phyloP scores from a whole-genome alignment of 2,113 vertebrate genomes.

The Laterallus jamaicensis region DNA sequence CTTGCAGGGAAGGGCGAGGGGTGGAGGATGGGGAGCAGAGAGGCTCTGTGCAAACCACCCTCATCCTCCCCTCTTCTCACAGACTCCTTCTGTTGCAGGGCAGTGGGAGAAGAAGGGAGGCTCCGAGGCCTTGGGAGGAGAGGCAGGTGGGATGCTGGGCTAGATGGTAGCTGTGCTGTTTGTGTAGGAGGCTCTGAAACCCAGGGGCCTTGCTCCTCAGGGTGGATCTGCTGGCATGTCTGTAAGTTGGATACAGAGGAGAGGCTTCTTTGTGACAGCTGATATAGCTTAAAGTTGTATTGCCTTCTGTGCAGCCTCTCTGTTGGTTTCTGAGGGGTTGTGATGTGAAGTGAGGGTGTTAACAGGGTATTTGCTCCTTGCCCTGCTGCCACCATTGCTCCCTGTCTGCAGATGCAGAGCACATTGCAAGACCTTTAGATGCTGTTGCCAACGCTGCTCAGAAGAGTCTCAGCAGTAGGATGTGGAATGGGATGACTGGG shows the following conservation, averaged over 20 bases:
- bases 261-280: neutral
- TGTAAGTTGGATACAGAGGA: neutral
- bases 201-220: rapidly evolving
- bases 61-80: neutral
- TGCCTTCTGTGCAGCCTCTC: neutral
- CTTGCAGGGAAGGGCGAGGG: neutral
- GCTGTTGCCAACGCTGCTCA: neutral
- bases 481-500: neutral
- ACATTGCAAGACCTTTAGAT: rapidly evolving
- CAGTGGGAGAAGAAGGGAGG: neutral
- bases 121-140: rapidly evolving
- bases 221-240: rapidly evolving
- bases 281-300: rapidly evolving
- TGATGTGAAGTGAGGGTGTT: neutral
- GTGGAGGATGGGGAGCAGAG: neutral
- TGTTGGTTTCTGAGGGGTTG: rapidly evolving
- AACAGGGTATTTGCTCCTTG: rapidly evolving
- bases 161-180: neutral
- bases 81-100: neutral
- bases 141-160: neutral
- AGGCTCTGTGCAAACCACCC: rapidly evolving
- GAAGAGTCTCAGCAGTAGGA: rapidly evolving
- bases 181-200: neutral
- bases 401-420: neutral
- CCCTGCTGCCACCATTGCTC: neutral